Percentiles rank a stretch among this genome's conserved stretches.
These are phyloP conservation scores for Cephus sareptanus DNA, from an alignment of 2,888 invertebrate genomes.

Conservation along the genomic window DNA sequence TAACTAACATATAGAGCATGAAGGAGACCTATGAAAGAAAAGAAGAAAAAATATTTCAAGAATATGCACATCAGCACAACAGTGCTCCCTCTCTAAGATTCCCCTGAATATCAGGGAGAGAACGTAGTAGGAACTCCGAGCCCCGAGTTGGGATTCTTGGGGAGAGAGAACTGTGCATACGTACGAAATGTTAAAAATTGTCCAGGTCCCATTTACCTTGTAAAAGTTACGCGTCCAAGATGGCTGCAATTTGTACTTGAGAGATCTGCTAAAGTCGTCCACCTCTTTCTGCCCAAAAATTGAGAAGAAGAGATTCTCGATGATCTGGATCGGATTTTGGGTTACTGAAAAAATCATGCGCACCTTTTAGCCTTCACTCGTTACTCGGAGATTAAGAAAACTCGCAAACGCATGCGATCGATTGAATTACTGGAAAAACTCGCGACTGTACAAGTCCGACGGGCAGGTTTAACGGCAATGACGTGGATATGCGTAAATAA, in stretches of 20 bases:
- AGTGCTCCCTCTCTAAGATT: no score
- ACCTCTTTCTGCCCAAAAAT: constrained; percentile 95
- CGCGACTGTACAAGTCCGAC: not conserved
- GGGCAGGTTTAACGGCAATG: not conserved
- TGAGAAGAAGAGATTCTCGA: constrained; percentile 98
- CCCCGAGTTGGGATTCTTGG: no score
- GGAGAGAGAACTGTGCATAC: not conserved
- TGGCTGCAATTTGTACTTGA: constrained; percentile 72
- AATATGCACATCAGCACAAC: not conserved
- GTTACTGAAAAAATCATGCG: constrained; percentile 75
- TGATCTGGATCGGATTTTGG: constrained; percentile 91
- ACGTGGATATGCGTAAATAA: not conserved
- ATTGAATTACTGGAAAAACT: constrained; percentile 9
- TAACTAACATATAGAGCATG: constrained; percentile 98
- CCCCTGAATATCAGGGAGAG: no score
- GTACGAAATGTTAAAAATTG: not conserved
- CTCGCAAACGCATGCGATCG: constrained; percentile 8
- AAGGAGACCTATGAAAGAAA: constrained; percentile 71
- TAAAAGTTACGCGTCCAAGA: constrained; percentile 87
- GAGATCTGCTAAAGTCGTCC: constrained; percentile 68
- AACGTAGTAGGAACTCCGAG: no score
- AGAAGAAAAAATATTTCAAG: not conserved
- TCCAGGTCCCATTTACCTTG: constrained; percentile 70
- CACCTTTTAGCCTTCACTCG: not conserved
- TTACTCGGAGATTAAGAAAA: not conserved